A percentile compares a stretch with the other conserved stretches of the same genome.
These are phyloP conservation scores for Chamaea fasciata DNA, from an alignment of 2,113 vertebrate species.

Conservation along the genomic window DNA sequence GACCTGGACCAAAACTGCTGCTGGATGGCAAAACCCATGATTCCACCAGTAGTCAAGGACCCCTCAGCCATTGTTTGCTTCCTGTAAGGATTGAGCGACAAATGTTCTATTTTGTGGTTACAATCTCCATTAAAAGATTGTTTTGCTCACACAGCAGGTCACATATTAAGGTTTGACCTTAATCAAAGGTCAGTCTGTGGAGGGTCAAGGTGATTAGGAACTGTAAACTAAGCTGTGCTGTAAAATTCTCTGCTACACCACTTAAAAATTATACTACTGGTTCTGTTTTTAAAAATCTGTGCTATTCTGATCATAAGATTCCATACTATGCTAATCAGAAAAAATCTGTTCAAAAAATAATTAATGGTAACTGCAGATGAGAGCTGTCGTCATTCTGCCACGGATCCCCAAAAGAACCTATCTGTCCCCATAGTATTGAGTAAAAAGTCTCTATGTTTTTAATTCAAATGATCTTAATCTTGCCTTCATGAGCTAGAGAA, in stretches of 20 bases:
- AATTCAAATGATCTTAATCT: background rate
- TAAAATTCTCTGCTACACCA: fast-evolving
- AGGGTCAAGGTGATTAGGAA: background rate
- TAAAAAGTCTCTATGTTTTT: background rate
- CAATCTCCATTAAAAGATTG: background rate
- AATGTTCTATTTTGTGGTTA: background rate
- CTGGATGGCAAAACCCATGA: background rate
- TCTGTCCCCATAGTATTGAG: fast-evolving
- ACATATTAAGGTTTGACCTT: background rate
- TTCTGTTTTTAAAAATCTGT: background rate
- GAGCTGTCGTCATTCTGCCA: background rate
- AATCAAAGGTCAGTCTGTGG: background rate
- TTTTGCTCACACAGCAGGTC: background rate
- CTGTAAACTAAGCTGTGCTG: background rate
- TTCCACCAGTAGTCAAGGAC: fast-evolving
- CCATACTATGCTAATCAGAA: background rate
- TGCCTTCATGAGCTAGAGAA: background rate
- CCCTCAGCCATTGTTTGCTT: fast-evolving
- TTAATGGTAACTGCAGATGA: background rate
- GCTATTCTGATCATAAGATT: background rate
- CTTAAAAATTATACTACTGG: background rate
- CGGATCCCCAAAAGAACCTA: background rate
- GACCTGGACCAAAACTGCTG: background rate
- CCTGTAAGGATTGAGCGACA: background rate
- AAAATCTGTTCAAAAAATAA: background rate